Conservation (phyloP, 2,888 invertebrate genomes). For the Lucinisca nassula region DNA sequence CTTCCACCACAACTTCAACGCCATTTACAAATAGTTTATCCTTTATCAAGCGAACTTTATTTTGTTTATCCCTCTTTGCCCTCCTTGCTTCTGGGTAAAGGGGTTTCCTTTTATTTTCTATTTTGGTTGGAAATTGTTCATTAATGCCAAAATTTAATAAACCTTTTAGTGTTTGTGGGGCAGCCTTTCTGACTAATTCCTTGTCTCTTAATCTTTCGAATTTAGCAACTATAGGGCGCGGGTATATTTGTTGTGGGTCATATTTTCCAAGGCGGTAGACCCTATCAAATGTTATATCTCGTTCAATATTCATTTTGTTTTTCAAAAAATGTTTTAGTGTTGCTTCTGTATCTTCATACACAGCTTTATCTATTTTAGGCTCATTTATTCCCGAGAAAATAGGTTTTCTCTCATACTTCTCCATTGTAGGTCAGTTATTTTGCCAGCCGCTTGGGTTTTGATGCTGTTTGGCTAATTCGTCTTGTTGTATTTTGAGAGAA, state of each 20-base stretch:
- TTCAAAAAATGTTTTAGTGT: not conserved
- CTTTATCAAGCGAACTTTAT: conserved; percentile 9
- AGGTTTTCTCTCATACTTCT: not conserved
- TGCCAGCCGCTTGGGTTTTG: not conserved
- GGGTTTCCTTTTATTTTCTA: conserved; percentile 6
- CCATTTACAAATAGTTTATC: conserved; percentile 19
- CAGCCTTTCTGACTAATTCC: not conserved
- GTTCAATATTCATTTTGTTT: not conserved
- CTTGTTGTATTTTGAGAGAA: not conserved
- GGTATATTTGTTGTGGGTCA: not conserved
- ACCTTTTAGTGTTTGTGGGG: not conserved
- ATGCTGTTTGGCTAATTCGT: not conserved
- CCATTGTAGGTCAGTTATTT: not conserved
- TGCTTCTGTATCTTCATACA: not conserved
- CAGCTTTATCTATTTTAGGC: not conserved
- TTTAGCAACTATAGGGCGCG: conserved; percentile 17
- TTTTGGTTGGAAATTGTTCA: conserved; percentile 24
- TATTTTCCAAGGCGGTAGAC: conserved; percentile 8
- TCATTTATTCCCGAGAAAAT: not conserved
- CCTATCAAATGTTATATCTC: conserved; percentile 14
- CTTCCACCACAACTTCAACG: not conserved
- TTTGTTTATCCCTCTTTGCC: not conserved
- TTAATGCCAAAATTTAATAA: not conserved
- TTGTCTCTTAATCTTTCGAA: conserved; percentile 11
- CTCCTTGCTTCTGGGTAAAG: not conserved